Evolutionary conservation across 2,888 invertebrate species (phyloP).

Genomic region (Philonicus albiceps): DNA sequence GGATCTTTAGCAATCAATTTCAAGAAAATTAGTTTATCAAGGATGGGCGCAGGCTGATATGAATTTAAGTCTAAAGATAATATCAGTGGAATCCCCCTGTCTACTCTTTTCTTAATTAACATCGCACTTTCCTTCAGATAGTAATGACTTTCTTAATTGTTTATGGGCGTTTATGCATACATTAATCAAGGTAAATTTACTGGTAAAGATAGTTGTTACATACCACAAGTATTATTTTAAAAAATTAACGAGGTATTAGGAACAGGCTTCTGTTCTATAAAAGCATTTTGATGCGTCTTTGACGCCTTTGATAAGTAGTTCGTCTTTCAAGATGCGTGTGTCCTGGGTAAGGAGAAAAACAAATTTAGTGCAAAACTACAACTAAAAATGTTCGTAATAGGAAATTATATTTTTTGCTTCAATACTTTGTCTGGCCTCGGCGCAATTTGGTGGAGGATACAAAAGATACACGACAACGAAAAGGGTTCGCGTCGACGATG

Average conservation of each 20-base stretch:
- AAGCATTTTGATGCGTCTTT: neutral
- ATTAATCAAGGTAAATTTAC: neutral
- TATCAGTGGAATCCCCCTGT: neutral
- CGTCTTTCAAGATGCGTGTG: neutral
- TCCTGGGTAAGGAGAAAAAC: neutral
- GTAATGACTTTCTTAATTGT: neutral
- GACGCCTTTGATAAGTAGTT: neutral
- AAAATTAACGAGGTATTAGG: neutral
- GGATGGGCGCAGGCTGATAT: neutral
- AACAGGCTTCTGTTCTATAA: neutral
- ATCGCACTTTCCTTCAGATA: neutral
- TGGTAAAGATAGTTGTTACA: neutral
- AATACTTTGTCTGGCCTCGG: neutral
- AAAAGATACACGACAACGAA: neutral
- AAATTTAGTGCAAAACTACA: neutral
- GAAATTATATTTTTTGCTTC: neutral
- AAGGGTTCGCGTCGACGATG: conserved; percentile 54
- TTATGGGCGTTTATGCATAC: neutral
- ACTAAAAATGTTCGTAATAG: neutral
- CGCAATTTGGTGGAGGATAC: neutral
- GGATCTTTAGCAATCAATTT: neutral
- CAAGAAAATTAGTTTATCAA: neutral
- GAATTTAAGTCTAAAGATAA: neutral
- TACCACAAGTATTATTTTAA: neutral
- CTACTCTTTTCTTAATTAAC: neutral